Percentiles rank a stretch among this genome's conserved stretches.
phyloP scores from a whole-genome alignment of 2,797 vertebrate species.

The Sciurus carolinensis region DNA sequence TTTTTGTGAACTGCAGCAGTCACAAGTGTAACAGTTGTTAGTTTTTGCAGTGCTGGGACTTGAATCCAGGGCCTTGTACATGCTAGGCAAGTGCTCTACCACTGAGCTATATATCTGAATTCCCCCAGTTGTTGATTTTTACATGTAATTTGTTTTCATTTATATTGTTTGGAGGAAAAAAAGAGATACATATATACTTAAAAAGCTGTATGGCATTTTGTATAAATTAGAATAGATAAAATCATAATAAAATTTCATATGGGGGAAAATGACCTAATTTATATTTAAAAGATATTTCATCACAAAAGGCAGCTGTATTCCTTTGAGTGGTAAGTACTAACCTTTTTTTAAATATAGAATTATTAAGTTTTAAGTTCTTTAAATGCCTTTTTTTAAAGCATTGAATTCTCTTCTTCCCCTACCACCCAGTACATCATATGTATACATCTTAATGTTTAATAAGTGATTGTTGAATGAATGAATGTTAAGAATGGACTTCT shows the following conservation, averaged over 20 bases:
- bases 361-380: conserved; percentile 64
- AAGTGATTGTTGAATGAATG: conserved; percentile 26
- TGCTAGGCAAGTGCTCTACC: background rate
- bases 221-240: conserved; percentile 48
- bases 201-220: conserved; percentile 44
- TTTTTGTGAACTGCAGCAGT: conserved; percentile 48
- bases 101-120: background rate
- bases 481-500: conserved; percentile 33
- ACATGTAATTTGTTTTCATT: conserved; percentile 62
- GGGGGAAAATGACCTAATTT: conserved; percentile 57
- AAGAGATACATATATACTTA: background rate
- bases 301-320: conserved; percentile 16
- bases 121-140: conserved; percentile 44
- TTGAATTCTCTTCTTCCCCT: background rate
- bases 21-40: conserved; percentile 27
- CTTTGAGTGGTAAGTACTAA: conserved; percentile 48
- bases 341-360: conserved; percentile 27
- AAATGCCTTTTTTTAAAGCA: background rate
- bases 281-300: conserved; percentile 23
- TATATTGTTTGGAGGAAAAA: conserved; percentile 24
- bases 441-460: conserved; percentile 15
- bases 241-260: conserved; percentile 67
- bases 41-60: background rate
- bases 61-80: no score
- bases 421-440: background rate